These are phyloP conservation scores for Sinotaia quadrata DNA, from an alignment of 2,888 invertebrate species.

Conservation along the genomic window DNA sequence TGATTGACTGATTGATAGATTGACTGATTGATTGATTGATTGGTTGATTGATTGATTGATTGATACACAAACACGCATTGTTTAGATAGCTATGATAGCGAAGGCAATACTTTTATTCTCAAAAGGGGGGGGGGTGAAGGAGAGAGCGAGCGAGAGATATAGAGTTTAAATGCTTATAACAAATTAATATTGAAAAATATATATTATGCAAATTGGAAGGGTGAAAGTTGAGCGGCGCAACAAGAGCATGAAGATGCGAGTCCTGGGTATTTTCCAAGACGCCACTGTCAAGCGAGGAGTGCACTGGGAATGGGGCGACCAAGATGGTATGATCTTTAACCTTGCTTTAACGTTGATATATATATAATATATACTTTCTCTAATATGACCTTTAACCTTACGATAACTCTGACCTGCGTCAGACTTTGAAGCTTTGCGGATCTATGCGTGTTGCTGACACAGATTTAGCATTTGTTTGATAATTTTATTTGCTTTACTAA, in stretches of 20 bases:
- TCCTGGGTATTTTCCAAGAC: conserved; percentile 85
- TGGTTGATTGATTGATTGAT: too few relatives aligned
- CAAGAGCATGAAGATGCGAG: conserved; percentile 78
- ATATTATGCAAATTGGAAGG: conserved; percentile 59
- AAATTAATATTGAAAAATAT: neutral
- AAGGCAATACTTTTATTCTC: too few relatives aligned
- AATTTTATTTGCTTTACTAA: too few relatives aligned
- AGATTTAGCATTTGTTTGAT: neutral
- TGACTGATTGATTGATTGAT: too few relatives aligned
- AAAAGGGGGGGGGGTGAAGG: too few relatives aligned
- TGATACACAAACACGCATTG: too few relatives aligned
- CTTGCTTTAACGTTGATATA: neutral
- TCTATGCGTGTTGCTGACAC: neutral
- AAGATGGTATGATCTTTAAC: conserved; percentile 75
- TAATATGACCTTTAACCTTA: neutral
- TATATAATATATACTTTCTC: neutral
- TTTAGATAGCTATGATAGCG: too few relatives aligned
- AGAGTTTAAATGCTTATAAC: too few relatives aligned
- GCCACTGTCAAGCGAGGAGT: conserved; percentile 86
- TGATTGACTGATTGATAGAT: too few relatives aligned
- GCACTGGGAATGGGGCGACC: conserved; percentile 91
- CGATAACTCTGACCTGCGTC: neutral
- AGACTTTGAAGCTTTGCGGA: neutral
- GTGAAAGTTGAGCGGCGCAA: conserved; percentile 80
- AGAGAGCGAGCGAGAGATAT: too few relatives aligned